These are phyloP conservation scores for Ammodytes marinus DNA, from an alignment of 2,113 vertebrate genomes.

Conservation along the genomic window DNA sequence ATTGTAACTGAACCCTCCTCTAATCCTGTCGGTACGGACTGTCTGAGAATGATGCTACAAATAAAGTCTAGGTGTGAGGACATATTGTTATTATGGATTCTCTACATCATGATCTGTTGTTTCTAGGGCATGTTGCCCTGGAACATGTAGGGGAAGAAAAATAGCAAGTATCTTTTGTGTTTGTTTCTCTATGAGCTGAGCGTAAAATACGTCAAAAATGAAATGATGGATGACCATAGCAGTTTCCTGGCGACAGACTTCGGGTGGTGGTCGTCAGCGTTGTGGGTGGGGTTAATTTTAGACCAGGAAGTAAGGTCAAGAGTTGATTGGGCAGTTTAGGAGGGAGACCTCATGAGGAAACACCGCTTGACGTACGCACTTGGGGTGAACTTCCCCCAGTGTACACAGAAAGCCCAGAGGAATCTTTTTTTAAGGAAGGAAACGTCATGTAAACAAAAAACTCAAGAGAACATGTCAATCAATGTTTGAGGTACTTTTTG, in stretches of 20 bases:
- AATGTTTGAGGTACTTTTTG: not conserved
- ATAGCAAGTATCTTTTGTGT: not conserved
- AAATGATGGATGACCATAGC: slow-evolving; percentile 62
- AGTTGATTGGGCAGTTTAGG: slow-evolving; percentile 37
- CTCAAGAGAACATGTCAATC: not conserved
- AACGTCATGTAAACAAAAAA: slow-evolving; percentile 39
- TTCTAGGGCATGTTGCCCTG: not conserved
- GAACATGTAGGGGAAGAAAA: not conserved
- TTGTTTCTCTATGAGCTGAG: not conserved
- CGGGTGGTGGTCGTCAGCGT: slow-evolving; percentile 46
- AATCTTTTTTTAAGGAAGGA: slow-evolving; percentile 49
- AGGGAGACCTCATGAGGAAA: slow-evolving; percentile 65
- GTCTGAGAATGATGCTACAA: slow-evolving; percentile 17
- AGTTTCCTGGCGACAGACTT: slow-evolving; percentile 70
- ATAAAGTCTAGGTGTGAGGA: slow-evolving; percentile 27
- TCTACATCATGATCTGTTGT: slow-evolving; percentile 12
- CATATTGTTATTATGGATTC: slow-evolving; percentile 18
- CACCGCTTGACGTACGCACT: slow-evolving; percentile 34
- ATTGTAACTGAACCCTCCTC: slow-evolving; percentile 32
- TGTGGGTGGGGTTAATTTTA: slow-evolving; percentile 54
- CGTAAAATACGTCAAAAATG: slow-evolving; percentile 5
- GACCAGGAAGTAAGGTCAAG: slow-evolving; percentile 68
- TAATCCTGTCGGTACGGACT: slow-evolving; percentile 10
- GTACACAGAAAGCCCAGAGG: slow-evolving; percentile 9
- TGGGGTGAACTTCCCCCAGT: slow-evolving; percentile 46